Percentiles rank a stretch among this genome's conserved stretches.
phyloP scores from a whole-genome alignment of 35 echinoderm and acorn worm genomes.

The Apostichopus japonicus region DNA sequence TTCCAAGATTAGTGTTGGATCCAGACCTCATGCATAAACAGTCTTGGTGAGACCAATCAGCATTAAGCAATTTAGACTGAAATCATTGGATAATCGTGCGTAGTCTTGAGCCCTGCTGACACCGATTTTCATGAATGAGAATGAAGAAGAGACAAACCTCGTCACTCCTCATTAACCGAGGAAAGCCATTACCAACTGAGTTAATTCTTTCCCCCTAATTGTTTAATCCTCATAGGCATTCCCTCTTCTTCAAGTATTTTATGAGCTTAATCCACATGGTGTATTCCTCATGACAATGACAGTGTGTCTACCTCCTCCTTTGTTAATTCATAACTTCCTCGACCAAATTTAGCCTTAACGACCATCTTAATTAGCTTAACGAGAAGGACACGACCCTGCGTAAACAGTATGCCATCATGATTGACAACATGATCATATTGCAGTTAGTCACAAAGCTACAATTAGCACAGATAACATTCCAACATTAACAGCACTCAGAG shows the following conservation, averaged over 20 bases:
- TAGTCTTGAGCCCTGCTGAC: neutral
- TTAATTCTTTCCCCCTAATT: neutral
- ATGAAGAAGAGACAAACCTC: neutral
- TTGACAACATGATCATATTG: no score
- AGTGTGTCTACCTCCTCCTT: neutral
- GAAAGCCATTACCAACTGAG: neutral
- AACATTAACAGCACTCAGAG: no score
- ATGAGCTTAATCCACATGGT: neutral
- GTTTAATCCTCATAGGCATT: neutral
- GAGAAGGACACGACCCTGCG: no score
- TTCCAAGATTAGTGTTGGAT: no score
- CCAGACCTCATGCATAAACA: no score
- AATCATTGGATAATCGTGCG: no score
- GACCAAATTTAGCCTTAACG: no score
- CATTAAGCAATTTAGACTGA: no score
- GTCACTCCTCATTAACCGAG: neutral
- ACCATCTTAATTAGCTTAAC: neutral
- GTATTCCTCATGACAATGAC: neutral
- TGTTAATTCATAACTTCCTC: neutral
- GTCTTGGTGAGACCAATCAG: no score
- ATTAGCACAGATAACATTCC: no score
- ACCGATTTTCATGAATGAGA: neutral
- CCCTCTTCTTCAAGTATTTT: neutral
- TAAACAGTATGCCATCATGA: no score
- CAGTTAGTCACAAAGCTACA: no score